Percentiles rank a stretch among this genome's conserved stretches.
These are phyloP conservation scores for Rambutsinella grinnellia DNA, from an alignment of 2,888 invertebrate genomes.

Conservation along the genomic window DNA sequence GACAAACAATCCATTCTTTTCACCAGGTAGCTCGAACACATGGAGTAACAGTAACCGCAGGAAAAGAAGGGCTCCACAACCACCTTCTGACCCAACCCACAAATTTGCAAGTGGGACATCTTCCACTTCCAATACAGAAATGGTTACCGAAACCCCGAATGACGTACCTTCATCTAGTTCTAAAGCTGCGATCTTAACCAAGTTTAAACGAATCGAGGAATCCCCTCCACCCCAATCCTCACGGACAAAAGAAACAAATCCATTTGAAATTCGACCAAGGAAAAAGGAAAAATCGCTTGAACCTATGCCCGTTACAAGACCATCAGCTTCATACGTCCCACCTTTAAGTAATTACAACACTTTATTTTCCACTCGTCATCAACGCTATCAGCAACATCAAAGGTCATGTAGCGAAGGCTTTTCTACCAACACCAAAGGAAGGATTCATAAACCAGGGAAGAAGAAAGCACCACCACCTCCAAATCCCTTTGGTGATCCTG, in stretches of 20 bases:
- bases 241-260: not conserved
- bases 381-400: slow-evolving; percentile 28
- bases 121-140: not conserved
- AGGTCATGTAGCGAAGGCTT: slow-evolving; percentile 27
- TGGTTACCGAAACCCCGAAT: slow-evolving; percentile 12
- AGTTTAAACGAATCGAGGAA: slow-evolving; percentile 29
- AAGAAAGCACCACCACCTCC: slow-evolving; percentile 64
- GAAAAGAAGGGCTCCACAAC: slow-evolving; percentile 44
- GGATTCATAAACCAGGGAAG: slow-evolving; percentile 57
- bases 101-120: slow-evolving; percentile 14
- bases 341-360: not conserved
- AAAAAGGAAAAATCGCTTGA: slow-evolving; percentile 39
- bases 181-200: slow-evolving; percentile 20
- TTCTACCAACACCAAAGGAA: slow-evolving; percentile 34
- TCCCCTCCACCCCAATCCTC: slow-evolving; percentile 20
- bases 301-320: not conserved
- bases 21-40: slow-evolving; percentile 22
- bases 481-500: slow-evolving; percentile 64
- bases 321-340: slow-evolving; percentile 10
- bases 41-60: slow-evolving; percentile 41
- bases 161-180: slow-evolving; percentile 31
- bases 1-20: slow-evolving; percentile 1
- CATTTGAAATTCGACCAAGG: slow-evolving; percentile 42
- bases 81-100: not conserved
- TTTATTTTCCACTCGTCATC: slow-evolving; percentile 7